phyloP scores from a whole-genome alignment of 2,888 invertebrate genomes.

The Drosophila birchii region DNA sequence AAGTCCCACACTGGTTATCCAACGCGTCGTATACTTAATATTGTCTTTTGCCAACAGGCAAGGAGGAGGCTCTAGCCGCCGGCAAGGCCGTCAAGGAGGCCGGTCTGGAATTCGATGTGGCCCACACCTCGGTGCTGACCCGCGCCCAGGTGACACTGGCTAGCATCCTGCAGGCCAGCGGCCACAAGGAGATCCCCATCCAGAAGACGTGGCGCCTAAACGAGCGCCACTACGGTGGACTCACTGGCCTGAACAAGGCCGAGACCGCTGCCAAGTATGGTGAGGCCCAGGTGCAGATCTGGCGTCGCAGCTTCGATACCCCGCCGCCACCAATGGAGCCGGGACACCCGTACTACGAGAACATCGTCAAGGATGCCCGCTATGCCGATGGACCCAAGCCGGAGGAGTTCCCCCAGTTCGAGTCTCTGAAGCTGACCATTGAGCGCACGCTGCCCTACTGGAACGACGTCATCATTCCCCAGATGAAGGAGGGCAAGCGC shows the following conservation, averaged over 20 bases:
- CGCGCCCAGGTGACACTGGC: constrained; percentile 92
- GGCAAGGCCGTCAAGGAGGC: constrained; percentile 92
- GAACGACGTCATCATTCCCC: constrained; percentile 91
- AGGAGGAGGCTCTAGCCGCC: constrained; percentile 86
- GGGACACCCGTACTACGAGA: constrained; percentile 91
- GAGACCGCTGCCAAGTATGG: constrained; percentile 95
- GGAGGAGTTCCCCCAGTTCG: constrained; percentile 93
- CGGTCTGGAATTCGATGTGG: constrained; percentile 91
- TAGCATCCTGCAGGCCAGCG: constrained; percentile 89
- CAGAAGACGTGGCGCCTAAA: constrained; percentile 93
- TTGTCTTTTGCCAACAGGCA: constrained; percentile 66
- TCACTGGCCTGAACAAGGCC: constrained; percentile 94
- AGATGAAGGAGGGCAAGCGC: constrained; percentile 92
- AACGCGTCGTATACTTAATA: constrained; percentile 23
- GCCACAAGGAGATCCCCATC: constrained; percentile 89
- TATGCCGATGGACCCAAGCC: constrained; percentile 90
- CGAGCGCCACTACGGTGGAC: constrained; percentile 94
- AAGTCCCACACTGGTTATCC: constrained; percentile 2
- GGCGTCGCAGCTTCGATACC: constrained; percentile 94
- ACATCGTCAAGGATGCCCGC: constrained; percentile 91
- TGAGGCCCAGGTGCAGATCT: constrained; percentile 92
- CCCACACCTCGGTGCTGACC: constrained; percentile 92
- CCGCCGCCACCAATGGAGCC: constrained; percentile 94
- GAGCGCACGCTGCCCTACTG: constrained; percentile 94
- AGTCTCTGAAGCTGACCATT: constrained; percentile 93